phyloP scores from a whole-genome alignment of 2,113 vertebrate species.

The Castor canadensis region DNA sequence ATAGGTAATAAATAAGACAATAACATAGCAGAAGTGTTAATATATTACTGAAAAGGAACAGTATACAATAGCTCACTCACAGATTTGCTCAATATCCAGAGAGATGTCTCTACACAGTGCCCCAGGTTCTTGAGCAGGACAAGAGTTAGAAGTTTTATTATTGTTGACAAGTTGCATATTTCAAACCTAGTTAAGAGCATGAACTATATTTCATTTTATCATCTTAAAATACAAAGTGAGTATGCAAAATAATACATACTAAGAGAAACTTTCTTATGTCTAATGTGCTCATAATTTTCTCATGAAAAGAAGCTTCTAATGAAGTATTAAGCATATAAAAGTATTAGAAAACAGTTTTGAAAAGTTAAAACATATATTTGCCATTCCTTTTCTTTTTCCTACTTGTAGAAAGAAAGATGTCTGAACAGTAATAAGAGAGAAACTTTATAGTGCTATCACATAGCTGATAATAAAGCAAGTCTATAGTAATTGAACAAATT shows the following conservation, averaged over 20 bases:
- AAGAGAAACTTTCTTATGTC: not conserved
- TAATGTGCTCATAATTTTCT: not conserved
- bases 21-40: not conserved
- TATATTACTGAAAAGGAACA: not conserved
- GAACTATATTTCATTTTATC: not conserved
- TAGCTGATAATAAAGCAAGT: not conserved
- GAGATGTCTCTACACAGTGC: not conserved
- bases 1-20: not conserved
- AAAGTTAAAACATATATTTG: not conserved
- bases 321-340: not conserved
- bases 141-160: not conserved
- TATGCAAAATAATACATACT: not conserved
- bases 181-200: not conserved
- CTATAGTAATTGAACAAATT: not conserved
- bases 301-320: not conserved
- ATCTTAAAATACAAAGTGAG: not conserved
- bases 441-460: not conserved
- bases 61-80: fast-evolving
- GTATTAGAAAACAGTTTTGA: not conserved
- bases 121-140: fast-evolving
- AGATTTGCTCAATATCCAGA: not conserved
- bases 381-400: not conserved
- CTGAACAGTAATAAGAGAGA: not conserved
- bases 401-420: not conserved
- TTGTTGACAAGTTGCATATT: not conserved